phyloP scores from a whole-genome alignment of 2,113 vertebrate species.

The Myotis brandtii region DNA sequence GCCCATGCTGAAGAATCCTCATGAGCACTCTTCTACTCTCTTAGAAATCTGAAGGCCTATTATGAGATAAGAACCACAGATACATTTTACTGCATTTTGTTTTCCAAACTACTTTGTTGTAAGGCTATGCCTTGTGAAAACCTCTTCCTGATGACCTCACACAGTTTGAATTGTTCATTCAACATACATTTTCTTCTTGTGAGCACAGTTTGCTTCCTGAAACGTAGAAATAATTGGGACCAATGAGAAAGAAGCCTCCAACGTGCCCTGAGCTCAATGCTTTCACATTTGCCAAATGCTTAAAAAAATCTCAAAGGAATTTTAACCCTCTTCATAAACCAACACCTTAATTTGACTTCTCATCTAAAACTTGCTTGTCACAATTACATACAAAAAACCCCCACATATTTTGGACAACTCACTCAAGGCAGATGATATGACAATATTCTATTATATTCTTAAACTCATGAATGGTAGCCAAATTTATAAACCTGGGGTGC shows the following conservation, averaged over 20 bases:
- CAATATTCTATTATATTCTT: constrained; percentile 61
- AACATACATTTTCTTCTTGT: not conserved
- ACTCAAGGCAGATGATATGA: not conserved
- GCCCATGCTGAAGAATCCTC: not conserved
- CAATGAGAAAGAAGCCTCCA: not conserved
- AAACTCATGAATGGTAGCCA: constrained; percentile 71
- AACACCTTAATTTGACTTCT: not conserved
- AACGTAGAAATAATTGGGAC: not conserved
- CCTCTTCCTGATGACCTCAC: not conserved
- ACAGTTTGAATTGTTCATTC: not conserved
- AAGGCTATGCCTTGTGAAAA: not conserved
- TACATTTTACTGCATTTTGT: not conserved
- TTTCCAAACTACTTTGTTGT: not conserved
- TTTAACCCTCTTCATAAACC: not conserved
- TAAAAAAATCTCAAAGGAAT: not conserved
- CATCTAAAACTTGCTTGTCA: not conserved
- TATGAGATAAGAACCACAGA: not conserved
- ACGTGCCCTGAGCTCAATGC: not conserved
- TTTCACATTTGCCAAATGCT: not conserved
- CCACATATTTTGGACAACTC: not conserved
- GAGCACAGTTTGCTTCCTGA: not conserved
- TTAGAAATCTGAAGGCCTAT: not conserved
- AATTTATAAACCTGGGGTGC: not conserved
- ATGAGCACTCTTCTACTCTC: not conserved
- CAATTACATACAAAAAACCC: not conserved